phyloP scores from a whole-genome alignment of 2,797 vertebrate genomes.

The Premnoplex brunnescens region DNA sequence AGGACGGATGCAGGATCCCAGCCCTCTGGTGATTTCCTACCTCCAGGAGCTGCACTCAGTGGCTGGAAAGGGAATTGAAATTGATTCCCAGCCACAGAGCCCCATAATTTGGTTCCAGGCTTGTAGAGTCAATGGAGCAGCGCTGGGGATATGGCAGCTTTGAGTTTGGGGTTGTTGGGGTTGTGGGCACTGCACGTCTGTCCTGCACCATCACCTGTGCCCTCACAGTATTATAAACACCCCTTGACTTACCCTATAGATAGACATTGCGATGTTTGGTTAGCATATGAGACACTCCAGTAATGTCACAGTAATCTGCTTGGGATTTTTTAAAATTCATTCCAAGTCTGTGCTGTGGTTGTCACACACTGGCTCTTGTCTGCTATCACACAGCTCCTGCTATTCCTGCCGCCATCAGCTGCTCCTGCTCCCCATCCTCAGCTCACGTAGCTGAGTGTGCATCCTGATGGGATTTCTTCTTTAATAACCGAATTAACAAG shows the following conservation, averaged over 20 bases:
- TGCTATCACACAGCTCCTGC: not conserved
- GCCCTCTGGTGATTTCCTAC: not conserved
- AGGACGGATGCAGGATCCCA: not conserved
- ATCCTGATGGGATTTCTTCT: not conserved
- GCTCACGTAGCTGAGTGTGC: rapidly evolving
- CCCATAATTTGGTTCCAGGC: not conserved
- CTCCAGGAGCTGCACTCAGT: not conserved
- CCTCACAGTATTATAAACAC: not conserved
- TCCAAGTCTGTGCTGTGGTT: not conserved
- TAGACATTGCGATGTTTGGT: rapidly evolving
- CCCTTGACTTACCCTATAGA: not conserved
- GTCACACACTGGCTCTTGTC: not conserved
- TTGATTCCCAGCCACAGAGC: not conserved
- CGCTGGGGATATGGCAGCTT: not conserved
- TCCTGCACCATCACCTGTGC: not conserved
- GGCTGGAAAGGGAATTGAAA: not conserved
- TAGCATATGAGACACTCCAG: rapidly evolving
- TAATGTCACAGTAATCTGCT: not conserved
- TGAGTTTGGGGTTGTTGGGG: not conserved
- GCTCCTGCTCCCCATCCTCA: not conserved
- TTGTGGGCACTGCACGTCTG: rapidly evolving
- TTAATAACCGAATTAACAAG: not conserved
- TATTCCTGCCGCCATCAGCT: rapidly evolving
- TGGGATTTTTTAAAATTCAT: not conserved
- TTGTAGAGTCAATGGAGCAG: rapidly evolving